phyloP scores from a whole-genome alignment of 2,113 vertebrate species.

The Lagopus muta region DNA sequence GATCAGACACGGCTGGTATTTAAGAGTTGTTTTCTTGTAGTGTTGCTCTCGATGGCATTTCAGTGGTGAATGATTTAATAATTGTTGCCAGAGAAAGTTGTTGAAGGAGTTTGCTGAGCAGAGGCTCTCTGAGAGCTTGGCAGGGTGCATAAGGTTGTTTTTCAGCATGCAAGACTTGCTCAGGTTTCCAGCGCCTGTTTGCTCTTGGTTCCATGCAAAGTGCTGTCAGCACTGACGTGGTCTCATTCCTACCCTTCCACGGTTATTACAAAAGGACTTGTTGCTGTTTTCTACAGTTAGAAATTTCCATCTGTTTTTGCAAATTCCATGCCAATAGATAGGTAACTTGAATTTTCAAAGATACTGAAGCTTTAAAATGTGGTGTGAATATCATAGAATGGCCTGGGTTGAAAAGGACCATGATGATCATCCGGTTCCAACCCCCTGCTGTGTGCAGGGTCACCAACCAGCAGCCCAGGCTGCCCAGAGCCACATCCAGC shows the following conservation, averaged over 20 bases:
- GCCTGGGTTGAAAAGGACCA: too few relatives aligned
- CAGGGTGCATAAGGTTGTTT: neutral
- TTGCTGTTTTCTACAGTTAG: neutral
- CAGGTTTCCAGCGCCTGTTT: neutral
- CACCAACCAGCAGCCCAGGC: too few relatives aligned
- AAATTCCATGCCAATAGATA: neutral
- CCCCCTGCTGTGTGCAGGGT: too few relatives aligned
- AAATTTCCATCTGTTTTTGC: neutral
- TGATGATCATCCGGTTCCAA: too few relatives aligned
- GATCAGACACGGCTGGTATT: neutral
- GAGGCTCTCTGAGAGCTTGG: neutral
- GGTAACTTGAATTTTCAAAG: neutral
- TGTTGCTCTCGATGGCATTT: neutral
- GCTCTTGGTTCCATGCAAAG: neutral
- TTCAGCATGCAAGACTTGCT: neutral
- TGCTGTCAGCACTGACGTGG: neutral
- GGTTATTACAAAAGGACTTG: neutral
- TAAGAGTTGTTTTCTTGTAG: neutral
- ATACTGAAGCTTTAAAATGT: neutral
- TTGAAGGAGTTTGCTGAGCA: neutral
- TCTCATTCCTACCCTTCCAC: neutral
- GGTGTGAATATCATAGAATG: neutral
- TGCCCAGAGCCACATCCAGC: too few relatives aligned
- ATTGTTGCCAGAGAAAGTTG: neutral
- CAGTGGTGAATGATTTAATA: neutral